These are phyloP conservation scores for Girardinus metallicus DNA, from an alignment of 2,797 vertebrate genomes.

Conservation along the genomic window DNA sequence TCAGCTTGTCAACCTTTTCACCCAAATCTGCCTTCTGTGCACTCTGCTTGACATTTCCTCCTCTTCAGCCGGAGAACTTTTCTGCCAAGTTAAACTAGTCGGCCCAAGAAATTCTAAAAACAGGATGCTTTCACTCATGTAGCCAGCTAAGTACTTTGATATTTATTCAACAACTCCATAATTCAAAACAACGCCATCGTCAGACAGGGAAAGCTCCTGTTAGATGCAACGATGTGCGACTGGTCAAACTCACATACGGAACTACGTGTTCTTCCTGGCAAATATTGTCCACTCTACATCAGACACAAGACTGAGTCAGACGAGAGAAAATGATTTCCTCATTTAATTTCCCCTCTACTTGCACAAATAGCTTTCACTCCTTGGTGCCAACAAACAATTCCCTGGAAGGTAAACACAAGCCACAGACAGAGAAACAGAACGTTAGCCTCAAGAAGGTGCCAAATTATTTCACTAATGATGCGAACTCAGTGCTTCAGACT, in stretches of 20 bases:
- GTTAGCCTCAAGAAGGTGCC: constrained; percentile 15
- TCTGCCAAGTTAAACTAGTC: constrained; percentile 23
- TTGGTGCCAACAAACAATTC: constrained; percentile 49
- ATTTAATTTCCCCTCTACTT: constrained; percentile 37
- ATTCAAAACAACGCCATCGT: constrained; percentile 51
- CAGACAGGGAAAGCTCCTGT: constrained; percentile 48
- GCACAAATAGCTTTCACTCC: constrained; percentile 45
- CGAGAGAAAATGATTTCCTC: constrained; percentile 29
- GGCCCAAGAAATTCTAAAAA: constrained; percentile 57
- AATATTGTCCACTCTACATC: constrained; percentile 52
- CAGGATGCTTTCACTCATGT: constrained; percentile 36
- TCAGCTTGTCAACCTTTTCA: constrained; percentile 31
- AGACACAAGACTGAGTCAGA: constrained; percentile 30
- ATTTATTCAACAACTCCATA: constrained; percentile 48
- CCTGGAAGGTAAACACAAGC: constrained; percentile 41
- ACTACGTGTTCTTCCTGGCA: constrained; percentile 48
- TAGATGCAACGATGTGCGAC: constrained; percentile 56
- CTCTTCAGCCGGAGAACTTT: constrained; percentile 27
- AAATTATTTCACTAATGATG: constrained; percentile 34
- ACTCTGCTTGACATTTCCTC: constrained; percentile 1
- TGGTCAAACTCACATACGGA: constrained; percentile 19
- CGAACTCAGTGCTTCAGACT: constrained; percentile 30
- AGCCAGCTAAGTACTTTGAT: constrained; percentile 42
- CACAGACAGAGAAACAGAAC: constrained; percentile 46
- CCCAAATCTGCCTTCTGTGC: not conserved